phyloP scores from a whole-genome alignment of 2,888 invertebrate genomes.

The Aleiodes testaceus region DNA sequence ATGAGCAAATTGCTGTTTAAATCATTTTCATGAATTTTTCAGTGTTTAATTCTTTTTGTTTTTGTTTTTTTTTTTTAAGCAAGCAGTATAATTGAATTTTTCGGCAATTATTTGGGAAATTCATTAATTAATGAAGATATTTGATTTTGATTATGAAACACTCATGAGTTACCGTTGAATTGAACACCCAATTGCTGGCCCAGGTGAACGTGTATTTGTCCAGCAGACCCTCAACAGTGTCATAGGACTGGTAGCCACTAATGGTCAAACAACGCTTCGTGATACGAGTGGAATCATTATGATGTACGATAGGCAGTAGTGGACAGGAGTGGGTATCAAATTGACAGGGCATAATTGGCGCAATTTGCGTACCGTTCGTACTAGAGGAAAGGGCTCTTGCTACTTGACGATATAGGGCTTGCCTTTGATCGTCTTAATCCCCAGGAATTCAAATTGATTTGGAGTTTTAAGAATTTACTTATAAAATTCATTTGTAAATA shows the following conservation, averaged over 20 bases:
- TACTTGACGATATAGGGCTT: background rate
- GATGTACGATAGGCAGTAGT: slow-evolving; percentile 25
- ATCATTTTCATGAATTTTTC: too few species aligned
- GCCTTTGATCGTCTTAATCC: slow-evolving; percentile 28
- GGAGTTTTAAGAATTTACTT: too few species aligned
- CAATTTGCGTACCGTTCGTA: slow-evolving; percentile 53
- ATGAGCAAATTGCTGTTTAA: too few species aligned
- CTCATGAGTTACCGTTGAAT: slow-evolving; percentile 30
- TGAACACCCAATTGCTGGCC: slow-evolving; percentile 11
- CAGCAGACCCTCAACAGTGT: slow-evolving; percentile 36
- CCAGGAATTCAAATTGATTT: background rate
- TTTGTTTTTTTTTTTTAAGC: too few species aligned
- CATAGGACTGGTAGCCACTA: slow-evolving; percentile 52
- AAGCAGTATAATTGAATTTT: too few species aligned
- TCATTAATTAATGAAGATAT: background rate
- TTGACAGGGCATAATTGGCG: slow-evolving; percentile 65
- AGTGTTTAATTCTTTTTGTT: too few species aligned
- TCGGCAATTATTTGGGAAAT: too few species aligned
- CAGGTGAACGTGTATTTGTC: slow-evolving; percentile 33
- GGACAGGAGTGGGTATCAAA: slow-evolving; percentile 54
- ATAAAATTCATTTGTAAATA: too few species aligned
- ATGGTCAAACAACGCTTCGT: slow-evolving; percentile 65
- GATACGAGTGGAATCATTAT: slow-evolving; percentile 64
- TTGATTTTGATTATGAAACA: slow-evolving; percentile 11
- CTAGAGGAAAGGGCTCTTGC: slow-evolving; percentile 7